These are phyloP conservation scores for Calameuta idolon DNA, from an alignment of 2,888 invertebrate genomes.

Conservation along the genomic window DNA sequence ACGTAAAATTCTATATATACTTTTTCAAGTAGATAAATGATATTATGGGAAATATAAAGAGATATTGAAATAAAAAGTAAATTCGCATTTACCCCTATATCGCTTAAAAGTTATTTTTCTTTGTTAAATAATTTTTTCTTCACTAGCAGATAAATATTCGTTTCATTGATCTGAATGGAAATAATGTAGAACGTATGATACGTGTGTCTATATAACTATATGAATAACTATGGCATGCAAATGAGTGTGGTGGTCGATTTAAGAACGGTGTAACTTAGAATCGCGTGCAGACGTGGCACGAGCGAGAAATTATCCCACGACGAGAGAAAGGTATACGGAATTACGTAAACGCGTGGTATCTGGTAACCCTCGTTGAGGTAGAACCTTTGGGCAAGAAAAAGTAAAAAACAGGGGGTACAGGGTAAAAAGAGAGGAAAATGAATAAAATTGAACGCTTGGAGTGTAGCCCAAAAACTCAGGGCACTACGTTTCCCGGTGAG, in stretches of 20 bases:
- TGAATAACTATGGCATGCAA: neutral
- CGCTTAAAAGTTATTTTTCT: neutral
- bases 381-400: neutral
- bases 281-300: conserved; percentile 50
- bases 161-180: neutral
- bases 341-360: conserved; percentile 3
- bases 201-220: neutral
- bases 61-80: neutral
- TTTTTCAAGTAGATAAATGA: neutral
- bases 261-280: conserved; percentile 10
- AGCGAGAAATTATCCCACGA: conserved; percentile 54
- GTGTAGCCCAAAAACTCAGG: neutral
- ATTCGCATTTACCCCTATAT: neutral
- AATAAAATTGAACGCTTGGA: neutral
- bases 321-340: neutral
- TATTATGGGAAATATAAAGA: neutral
- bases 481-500: neutral
- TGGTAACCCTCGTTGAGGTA: neutral
- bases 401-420: neutral
- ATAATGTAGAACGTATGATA: too few species aligned
- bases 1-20: neutral
- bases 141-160: neutral
- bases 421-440: neutral
- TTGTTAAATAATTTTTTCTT: neutral
- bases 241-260: neutral